Evolutionary conservation across 2,888 invertebrate genomes (phyloP).

Genomic region (Oxytorus armatus): DNA sequence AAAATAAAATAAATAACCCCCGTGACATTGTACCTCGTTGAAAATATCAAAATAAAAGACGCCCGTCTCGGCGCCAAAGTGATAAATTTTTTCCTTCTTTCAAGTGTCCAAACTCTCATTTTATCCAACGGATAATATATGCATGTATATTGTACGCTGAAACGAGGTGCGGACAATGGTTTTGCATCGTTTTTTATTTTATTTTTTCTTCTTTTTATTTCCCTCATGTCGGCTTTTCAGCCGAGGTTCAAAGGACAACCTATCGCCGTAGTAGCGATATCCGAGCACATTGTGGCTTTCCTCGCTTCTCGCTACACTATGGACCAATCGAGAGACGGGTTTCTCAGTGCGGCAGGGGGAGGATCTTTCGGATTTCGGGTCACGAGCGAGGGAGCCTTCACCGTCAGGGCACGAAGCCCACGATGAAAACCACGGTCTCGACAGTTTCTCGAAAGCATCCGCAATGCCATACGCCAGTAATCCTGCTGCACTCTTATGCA

Average conservation of each 20-base stretch:
- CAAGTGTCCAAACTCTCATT: no score
- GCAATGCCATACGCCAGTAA: conserved; percentile 27
- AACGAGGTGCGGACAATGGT: not conserved
- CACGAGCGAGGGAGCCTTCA: conserved; percentile 65
- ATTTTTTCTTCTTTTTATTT: conserved; percentile 15
- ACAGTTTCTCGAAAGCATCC: conserved; percentile 64
- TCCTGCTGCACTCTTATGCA: conserved; percentile 32
- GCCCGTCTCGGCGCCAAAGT: no score
- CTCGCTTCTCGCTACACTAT: conserved; percentile 14
- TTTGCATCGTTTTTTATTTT: conserved; percentile 19
- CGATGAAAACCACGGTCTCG: conserved; percentile 63
- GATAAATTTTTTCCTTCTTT: no score
- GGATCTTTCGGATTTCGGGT: conserved; percentile 63
- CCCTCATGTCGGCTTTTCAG: conserved; percentile 33
- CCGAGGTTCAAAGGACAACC: conserved; percentile 60
- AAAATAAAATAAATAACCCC: no score
- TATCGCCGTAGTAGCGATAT: conserved; percentile 43
- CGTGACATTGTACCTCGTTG: no score
- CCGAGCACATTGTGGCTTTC: conserved; percentile 63
- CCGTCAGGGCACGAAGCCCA: conserved; percentile 41
- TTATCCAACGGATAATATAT: not conserved
- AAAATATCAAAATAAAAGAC: no score
- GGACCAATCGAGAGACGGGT: conserved; percentile 21
- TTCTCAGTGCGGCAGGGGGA: conserved; percentile 9
- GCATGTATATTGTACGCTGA: not conserved